These are phyloP conservation scores for Eurystomus glaucurus DNA, from an alignment of 2,797 vertebrate genomes.

Conservation along the genomic window DNA sequence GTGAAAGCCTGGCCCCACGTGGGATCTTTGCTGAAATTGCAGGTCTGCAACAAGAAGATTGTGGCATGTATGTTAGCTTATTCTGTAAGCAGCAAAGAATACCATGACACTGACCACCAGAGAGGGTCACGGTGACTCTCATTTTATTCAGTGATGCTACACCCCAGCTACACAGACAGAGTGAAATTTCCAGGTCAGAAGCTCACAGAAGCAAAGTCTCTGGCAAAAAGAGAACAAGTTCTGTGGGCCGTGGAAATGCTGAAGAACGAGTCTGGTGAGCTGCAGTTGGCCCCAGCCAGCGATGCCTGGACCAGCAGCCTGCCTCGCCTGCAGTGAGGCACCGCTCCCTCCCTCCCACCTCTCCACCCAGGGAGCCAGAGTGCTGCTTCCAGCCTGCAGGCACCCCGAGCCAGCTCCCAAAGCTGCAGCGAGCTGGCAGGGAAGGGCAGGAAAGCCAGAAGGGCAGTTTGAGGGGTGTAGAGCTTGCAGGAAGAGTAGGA, in stretches of 20 bases:
- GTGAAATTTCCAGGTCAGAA: background rate
- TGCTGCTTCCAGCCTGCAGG: background rate
- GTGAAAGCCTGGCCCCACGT: constrained; percentile 93
- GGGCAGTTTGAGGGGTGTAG: background rate
- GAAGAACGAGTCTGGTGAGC: constrained; percentile 38
- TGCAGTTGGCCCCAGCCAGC: background rate
- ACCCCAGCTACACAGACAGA: background rate
- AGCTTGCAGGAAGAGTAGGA: background rate
- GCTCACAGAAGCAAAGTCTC: background rate
- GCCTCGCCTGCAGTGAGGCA: background rate
- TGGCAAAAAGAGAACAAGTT: background rate
- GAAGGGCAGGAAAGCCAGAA: background rate
- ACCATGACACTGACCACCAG: background rate
- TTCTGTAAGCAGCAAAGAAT: background rate
- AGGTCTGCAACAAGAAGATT: constrained; percentile 82
- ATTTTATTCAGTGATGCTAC: background rate
- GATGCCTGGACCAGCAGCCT: background rate
- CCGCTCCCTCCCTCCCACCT: background rate
- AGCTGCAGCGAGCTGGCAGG: background rate
- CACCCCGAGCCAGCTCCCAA: background rate
- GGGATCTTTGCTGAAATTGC: constrained; percentile 89
- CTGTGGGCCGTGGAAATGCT: background rate
- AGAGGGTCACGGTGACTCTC: background rate
- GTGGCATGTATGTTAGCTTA: background rate
- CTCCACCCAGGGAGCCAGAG: background rate